These are phyloP conservation scores for Mycalesis mineus DNA, from an alignment of 2,888 invertebrate genomes.

Conservation along the genomic window DNA sequence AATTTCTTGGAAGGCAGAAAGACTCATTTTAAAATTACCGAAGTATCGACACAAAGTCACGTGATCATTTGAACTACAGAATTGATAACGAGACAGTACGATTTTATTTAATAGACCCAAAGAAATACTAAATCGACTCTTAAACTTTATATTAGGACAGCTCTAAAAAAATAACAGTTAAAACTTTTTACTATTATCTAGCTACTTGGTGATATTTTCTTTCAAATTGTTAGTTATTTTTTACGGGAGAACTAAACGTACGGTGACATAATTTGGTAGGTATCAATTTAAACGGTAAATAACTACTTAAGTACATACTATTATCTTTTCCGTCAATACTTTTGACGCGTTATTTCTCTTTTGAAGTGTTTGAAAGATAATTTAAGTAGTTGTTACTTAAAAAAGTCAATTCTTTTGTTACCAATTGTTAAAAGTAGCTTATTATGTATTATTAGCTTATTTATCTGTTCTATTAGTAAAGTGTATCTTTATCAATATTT, in stretches of 20 bases:
- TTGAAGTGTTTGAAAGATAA: background rate
- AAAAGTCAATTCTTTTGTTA: background rate
- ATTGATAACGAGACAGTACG: too few species aligned
- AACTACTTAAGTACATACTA: background rate
- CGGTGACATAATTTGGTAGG: background rate
- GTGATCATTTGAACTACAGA: too few species aligned
- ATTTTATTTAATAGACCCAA: too few species aligned
- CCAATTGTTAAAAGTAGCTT: too few species aligned
- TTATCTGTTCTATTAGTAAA: too few species aligned
- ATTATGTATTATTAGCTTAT: too few species aligned
- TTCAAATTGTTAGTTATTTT: background rate
- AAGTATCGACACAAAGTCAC: too few species aligned
- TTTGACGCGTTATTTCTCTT: background rate
- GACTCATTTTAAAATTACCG: too few species aligned
- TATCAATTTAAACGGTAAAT: background rate
- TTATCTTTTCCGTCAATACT: conserved; percentile 1
- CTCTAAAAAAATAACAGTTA: background rate
- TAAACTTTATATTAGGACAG: too few species aligned
- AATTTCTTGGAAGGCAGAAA: too few species aligned
- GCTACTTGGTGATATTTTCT: background rate
- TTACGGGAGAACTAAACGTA: background rate
- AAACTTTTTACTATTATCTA: background rate
- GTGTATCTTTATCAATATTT: too few species aligned
- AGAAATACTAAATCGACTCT: too few species aligned
- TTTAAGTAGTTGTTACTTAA: background rate